Evolutionary conservation across 2,888 invertebrate species (phyloP), one percentile per base, ranked within the genome.

Genomic region (Tetragonisca angustula): DNA sequence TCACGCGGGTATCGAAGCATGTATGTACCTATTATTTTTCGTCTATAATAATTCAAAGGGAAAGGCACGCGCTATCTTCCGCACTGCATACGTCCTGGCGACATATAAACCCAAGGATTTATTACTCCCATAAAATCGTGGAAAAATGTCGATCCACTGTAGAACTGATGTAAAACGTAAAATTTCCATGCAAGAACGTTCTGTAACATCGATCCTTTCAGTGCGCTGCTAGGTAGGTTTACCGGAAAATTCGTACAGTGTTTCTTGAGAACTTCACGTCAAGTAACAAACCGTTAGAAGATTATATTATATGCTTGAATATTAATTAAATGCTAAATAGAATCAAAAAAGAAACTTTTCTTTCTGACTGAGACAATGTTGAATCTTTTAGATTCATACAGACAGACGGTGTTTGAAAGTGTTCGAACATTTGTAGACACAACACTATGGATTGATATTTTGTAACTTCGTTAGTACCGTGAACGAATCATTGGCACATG

Each of bases 21-120:
- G 73, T 73, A 59, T 73, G 43, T 11, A 43, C 43, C 43, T 9
- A 11, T 56, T 76, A 79, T 43, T 76, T 62, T 69, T 68, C 61
- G 49, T 36, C 36, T 52, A 54, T 61, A 73, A 79, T 79, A 76
- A 79, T 61, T 79, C 79, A 79, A 50, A 50, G 54, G 27, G 69
- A 62, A 76, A 52, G 49, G 52, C 68, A n/a, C 21, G 49, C 79
- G 69, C 24, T 76, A 79, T 79, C 79, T 79, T 62, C 32, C 43
- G 4, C 43, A 11, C 68, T 62, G 68, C 79, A 49, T 69, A 43
- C 76, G 50, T 59, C 24, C 52, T 24, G 56, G 27, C 64, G 21
- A 56, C 50, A 50, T 77, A 78, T 71, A 77, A 80, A 80, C 77
- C 71, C 19, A 15, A 50, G 21, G 71, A 80, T 80, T 77, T 71